Evolutionary conservation across 2,888 invertebrate species (phyloP), one percentile per base, ranked within the genome.

Genomic region (Lithodes maja): DNA sequence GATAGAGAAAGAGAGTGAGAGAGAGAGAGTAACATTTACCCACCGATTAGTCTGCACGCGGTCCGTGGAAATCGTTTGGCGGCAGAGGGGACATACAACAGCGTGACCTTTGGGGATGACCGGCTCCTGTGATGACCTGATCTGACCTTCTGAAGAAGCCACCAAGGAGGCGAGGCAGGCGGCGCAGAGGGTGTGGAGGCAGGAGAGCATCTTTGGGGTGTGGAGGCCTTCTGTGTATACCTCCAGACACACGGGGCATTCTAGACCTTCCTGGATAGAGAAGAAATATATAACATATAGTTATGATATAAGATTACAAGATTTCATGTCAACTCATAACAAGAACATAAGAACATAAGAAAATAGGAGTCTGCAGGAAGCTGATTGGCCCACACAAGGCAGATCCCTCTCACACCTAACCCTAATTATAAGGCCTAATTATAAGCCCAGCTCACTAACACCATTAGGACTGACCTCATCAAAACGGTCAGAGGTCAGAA

Each of bases 161-260:
- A 15, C 49, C 49, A 87, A 79, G 68, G 50, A 54, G 52, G 74
- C 9, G 3, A 88, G 33, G 68, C 88, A 88, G 80, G 79, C 61
- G 17, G 61, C 81, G 33, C 88, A 88, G 50, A 88, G 69, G 50
- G 88, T 75, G 88, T 88, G 88, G 2, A 88, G 81, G 49, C 88
- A 88, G 3, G 88, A 54, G 83, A 88, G 84, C 84, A 88, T 84
- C 68, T 88, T 88, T 5, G 88, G 88, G 33, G 68, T 81, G 9
- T 61, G 50, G n/a, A n/a, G 75, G 2, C 81, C 80, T 2, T 79
- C 84, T 50, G 80, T 55, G 81, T 88, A 88, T n/a, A 33, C 2
- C 74, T 88, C 88, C 81, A 84, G n/a, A 15, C 88, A 88, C 61
- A 88, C 81, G 3, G 88, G 88, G 49, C 88, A 88, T 75, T 88